Percentiles rank a stretch among this genome's conserved stretches.
Evolutionary conservation across 2,888 invertebrate genomes (phyloP).

Genomic region (Eristalis pertinax): DNA sequence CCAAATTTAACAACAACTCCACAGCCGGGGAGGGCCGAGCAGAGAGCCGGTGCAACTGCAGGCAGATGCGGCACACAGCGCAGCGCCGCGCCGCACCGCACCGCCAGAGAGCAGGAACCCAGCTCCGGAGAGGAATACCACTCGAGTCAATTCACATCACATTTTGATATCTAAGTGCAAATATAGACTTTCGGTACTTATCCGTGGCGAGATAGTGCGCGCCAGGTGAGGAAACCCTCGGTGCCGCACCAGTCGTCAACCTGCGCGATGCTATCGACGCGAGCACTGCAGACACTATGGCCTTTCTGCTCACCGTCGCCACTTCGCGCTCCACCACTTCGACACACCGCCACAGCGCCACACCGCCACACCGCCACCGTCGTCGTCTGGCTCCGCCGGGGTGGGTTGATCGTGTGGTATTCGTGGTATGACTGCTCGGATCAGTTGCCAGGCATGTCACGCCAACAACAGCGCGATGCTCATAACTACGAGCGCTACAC

Average conservation of each 20-base stretch:
- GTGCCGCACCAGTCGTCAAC: conserved; percentile 41
- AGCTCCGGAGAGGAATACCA: conserved; percentile 48
- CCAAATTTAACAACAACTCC: conserved; percentile 61
- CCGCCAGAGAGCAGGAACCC: conserved; percentile 5
- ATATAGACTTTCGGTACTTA: conserved; percentile 72
- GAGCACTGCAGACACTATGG: conserved; percentile 61
- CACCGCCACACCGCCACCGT: not conserved
- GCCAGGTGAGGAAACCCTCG: conserved; percentile 66
- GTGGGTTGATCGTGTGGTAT: conserved; percentile 63
- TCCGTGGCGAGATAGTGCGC: conserved; percentile 48
- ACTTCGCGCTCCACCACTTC: too few relatives aligned
- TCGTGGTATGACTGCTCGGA: conserved; percentile 57
- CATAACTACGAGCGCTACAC: conserved; percentile 61
- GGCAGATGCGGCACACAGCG: not conserved
- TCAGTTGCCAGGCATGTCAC: conserved; percentile 52
- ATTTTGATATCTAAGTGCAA: conserved; percentile 72
- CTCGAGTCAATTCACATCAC: conserved; percentile 70
- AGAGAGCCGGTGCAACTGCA: not conserved
- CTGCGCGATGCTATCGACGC: conserved; percentile 64
- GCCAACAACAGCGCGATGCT: conserved; percentile 43
- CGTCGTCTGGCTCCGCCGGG: conserved; percentile 43
- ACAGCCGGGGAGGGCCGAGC: conserved; percentile 5
- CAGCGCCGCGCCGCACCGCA: not conserved
- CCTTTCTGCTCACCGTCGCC: conserved; percentile 25
- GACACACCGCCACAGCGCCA: not conserved